phyloP scores from a whole-genome alignment of 2,888 invertebrate genomes.

The Eupithecia centaureata region DNA sequence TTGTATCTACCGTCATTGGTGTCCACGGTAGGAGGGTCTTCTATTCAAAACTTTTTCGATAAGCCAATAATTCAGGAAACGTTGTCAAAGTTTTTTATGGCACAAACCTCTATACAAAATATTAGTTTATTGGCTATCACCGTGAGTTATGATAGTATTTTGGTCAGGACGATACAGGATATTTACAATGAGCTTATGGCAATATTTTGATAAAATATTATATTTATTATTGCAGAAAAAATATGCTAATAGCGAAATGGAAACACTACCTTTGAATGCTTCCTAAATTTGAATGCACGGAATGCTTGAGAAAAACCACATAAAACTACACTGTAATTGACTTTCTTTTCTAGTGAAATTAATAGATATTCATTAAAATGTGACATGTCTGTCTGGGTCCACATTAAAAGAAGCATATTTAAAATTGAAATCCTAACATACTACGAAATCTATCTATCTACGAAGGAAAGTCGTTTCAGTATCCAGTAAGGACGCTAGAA shows the following conservation, averaged over 20 bases:
- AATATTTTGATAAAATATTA: neutral
- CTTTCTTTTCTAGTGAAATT: neutral
- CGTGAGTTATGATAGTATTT: conserved; percentile 69
- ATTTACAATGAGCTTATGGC: conserved; percentile 24
- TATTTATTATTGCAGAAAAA: neutral
- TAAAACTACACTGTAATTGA: neutral
- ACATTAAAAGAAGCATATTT: no score
- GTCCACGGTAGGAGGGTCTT: neutral
- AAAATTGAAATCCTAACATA: neutral
- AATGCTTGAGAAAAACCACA: neutral
- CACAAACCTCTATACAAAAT: conserved; percentile 60
- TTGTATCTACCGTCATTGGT: neutral
- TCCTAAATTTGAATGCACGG: neutral
- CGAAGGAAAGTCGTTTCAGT: neutral
- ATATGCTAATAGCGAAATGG: no score
- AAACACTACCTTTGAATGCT: no score
- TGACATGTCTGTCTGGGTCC: no score
- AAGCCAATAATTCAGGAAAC: conserved; percentile 38
- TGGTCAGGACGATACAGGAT: conserved; percentile 46
- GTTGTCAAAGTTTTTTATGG: conserved; percentile 71
- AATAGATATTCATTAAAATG: no score
- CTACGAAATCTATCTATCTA: neutral
- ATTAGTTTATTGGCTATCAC: conserved; percentile 63
- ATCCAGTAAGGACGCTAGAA: neutral
- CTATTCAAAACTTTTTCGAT: conserved; percentile 17